phyloP scores from a whole-genome alignment of 2,888 invertebrate genomes.

The Chymomyza procnemis region DNA sequence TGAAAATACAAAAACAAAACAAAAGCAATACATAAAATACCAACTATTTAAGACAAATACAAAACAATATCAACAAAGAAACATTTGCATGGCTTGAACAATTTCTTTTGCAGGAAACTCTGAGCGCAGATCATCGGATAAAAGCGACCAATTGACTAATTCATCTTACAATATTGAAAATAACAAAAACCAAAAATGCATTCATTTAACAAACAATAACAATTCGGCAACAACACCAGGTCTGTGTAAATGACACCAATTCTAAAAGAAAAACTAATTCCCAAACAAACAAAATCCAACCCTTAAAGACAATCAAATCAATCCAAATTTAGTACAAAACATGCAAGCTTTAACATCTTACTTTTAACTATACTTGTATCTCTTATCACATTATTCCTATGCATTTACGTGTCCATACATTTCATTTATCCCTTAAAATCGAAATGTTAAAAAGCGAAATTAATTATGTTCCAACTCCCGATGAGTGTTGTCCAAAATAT shows the following conservation, averaged over 20 bases:
- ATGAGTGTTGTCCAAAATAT: neutral
- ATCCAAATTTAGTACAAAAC: constrained; percentile 1
- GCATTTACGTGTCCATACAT: neutral
- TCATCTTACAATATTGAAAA: constrained; percentile 77
- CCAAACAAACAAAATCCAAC: constrained; percentile 16
- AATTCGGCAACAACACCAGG: constrained; percentile 79
- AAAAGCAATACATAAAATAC: constrained; percentile 13
- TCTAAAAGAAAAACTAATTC: constrained; percentile 21
- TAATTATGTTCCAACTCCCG: neutral
- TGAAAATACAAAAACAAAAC: constrained; percentile 6
- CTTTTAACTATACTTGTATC: neutral
- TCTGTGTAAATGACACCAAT: constrained; percentile 75
- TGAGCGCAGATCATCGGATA: constrained; percentile 79
- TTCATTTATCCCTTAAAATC: neutral
- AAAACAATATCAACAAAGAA: constrained; percentile 23
- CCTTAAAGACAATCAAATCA: constrained; percentile 25
- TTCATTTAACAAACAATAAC: constrained; percentile 79
- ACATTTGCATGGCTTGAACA: constrained; percentile 78
- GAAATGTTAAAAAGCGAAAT: neutral
- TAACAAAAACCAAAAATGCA: constrained; percentile 78
- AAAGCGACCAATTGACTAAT: constrained; percentile 78
- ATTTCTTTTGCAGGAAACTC: constrained; percentile 79
- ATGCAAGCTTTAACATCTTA: neutral
- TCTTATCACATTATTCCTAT: neutral
- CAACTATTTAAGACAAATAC: constrained; percentile 9